Percentiles rank a stretch among this genome's conserved stretches.
phyloP scores from a whole-genome alignment of 2,113 vertebrate genomes.

The Zosterops japonicus region DNA sequence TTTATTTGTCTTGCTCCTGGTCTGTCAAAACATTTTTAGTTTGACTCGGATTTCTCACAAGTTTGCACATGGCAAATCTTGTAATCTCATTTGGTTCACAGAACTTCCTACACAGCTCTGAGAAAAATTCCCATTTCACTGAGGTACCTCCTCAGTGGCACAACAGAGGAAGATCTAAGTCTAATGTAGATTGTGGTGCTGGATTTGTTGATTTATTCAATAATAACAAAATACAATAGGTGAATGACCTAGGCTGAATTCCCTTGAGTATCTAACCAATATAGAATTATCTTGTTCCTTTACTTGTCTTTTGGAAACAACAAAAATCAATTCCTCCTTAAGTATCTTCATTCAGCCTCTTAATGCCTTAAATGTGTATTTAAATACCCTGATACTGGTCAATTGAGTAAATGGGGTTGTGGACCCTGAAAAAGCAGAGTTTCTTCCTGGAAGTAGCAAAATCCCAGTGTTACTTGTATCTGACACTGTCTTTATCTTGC shows the following conservation, averaged over 20 bases:
- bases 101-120: background rate
- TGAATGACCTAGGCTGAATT: background rate
- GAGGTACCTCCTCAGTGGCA: background rate
- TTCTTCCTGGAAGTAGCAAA: background rate
- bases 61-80: background rate
- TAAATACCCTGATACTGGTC: background rate
- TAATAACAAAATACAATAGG: background rate
- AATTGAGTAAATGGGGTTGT: background rate
- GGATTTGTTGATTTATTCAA: background rate
- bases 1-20: background rate
- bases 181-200: background rate
- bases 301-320: background rate
- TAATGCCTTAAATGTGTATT: background rate
- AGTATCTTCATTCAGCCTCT: background rate
- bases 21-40: background rate
- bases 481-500: background rate
- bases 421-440: background rate
- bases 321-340: background rate
- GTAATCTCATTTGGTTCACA: constrained; percentile 20
- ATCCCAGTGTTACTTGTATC: background rate
- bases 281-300: background rate
- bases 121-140: background rate
- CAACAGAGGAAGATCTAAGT: background rate
- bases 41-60: background rate
- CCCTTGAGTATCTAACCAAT: background rate